Evolutionary conservation across 2,797 vertebrate genomes (phyloP).

Genomic region (Myotis planiceps): DNA sequence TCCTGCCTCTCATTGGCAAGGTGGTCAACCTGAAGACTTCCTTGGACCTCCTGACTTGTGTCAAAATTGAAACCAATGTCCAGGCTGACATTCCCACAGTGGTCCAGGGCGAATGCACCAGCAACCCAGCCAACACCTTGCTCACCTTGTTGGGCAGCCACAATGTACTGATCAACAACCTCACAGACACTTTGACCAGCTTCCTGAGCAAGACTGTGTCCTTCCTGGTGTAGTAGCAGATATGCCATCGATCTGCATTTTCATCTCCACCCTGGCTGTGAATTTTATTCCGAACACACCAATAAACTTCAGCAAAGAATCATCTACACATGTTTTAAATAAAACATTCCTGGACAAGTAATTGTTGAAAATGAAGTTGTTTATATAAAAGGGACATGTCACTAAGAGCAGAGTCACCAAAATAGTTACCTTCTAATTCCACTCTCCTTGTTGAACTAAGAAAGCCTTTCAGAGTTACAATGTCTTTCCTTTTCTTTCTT

Average conservation of each 20-base stretch:
- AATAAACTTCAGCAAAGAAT: not conserved
- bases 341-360: not conserved
- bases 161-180: fast-evolving
- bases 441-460: not conserved
- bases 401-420: not conserved
- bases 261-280: fast-evolving
- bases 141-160: not conserved
- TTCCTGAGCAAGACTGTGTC: fast-evolving
- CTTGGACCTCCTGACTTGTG: not conserved
- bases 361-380: constrained; percentile 1
- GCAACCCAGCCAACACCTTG: not conserved
- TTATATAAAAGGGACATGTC: not conserved
- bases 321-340: not conserved
- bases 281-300: fast-evolving
- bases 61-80: fast-evolving
- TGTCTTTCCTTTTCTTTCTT: not conserved
- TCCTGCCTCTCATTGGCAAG: fast-evolving
- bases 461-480: not conserved
- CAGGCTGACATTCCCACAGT: fast-evolving
- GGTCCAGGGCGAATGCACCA: not conserved
- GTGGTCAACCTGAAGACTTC: not conserved
- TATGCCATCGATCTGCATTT: fast-evolving
- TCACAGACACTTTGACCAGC: fast-evolving
- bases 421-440: not conserved
- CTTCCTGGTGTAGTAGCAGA: fast-evolving